Evolutionary conservation across 2,113 vertebrate genomes (phyloP).

Genomic region (Pollimyrus isidori): DNA sequence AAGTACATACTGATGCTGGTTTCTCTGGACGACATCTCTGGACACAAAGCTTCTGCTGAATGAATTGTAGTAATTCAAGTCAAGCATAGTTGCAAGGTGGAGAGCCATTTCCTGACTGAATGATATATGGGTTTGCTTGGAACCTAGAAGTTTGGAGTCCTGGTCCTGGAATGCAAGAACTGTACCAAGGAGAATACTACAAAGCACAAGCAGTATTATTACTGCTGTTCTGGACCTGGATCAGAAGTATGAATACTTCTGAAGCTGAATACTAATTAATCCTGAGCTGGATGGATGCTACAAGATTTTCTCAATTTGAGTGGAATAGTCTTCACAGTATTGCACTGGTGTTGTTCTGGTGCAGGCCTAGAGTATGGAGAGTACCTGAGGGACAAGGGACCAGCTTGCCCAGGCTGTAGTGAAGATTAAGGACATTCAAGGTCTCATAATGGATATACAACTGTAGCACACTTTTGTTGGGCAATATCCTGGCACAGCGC

Average conservation of each 20-base stretch:
- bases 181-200: neutral
- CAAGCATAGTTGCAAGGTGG: neutral
- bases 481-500: neutral
- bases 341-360: neutral
- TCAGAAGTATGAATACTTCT: neutral
- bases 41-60: neutral
- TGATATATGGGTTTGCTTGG: neutral
- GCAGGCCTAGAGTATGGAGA: neutral
- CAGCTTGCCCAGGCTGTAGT: neutral
- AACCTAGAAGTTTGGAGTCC: neutral
- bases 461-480: neutral
- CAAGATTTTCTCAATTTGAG: neutral
- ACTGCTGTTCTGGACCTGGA: neutral
- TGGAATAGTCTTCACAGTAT: neutral
- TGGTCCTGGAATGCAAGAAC: neutral
- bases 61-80: neutral
- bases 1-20: neutral
- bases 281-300: neutral
- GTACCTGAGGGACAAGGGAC: neutral
- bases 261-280: neutral
- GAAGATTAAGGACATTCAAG: neutral
- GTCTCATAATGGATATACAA: slow-evolving; percentile 2
- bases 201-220: neutral
- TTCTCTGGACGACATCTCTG: neutral
- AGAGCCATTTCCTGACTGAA: neutral